Evolutionary conservation across 2,113 vertebrate species (phyloP), one percentile per base, ranked within the genome.

Genomic region (Dolichallabes microphthalmus): DNA sequence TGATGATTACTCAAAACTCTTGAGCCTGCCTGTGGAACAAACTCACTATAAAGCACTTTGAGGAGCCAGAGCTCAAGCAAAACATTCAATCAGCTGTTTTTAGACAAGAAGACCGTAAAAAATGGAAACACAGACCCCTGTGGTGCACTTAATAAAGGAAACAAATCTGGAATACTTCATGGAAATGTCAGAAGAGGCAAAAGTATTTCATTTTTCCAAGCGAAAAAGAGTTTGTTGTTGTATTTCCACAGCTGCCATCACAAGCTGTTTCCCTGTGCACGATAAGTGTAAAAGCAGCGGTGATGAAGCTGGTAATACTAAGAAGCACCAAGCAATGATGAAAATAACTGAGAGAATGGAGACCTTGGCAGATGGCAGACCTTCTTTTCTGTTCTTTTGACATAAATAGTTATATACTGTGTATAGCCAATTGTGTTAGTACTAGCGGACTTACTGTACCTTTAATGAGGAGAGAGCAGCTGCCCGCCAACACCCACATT

Each of bases 141-240:
- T 17, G 57, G 68, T 25, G 32, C 39, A 68, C 27, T 58, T 57
- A 57, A 55, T 69, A 82, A 82, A 35, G 57, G 64, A 83, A 60
- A 15, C 66, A 32, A 19, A 57, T 57, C 81, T 73, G 66, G 66
- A 53, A 45, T 60, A 19, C 25, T 61, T 17, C n/a, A 76, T 53
- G 60, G 69, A 39, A 74, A 61, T 45, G 66, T 22, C 80, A 53
- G 80, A 87, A 39, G 19, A 58, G 45, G 27, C 58, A 10, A 14
- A 27, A 58, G 55, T 3, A 55, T 83, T 74, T 66, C 4, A 84
- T 82, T 55, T 57, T 27, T 55, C 69, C 19, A 57, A 19, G 9
- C 52, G 83, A 53, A 55, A 85, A 87, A 75, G 35, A 85, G 77
- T 87, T 83, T 85, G 79, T 57, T 80, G 50, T 39, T 75, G 27